A percentile compares a stretch with the other conserved stretches of the same genome.
Evolutionary conservation across 92 coral and sea anemone species (phyloP).

Genomic region (Ricordea florida): DNA sequence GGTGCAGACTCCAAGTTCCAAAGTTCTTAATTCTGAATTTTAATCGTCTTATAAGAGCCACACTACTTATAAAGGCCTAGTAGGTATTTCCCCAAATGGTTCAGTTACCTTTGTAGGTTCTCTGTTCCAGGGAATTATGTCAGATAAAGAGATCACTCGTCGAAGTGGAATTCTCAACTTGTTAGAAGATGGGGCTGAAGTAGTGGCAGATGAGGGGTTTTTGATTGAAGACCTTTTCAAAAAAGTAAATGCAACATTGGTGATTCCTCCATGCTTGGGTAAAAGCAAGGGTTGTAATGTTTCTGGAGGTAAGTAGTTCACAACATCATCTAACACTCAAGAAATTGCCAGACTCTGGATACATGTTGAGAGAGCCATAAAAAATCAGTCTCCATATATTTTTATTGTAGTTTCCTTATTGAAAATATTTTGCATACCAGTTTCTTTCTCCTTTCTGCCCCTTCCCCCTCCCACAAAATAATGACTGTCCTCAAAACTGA

Average conservation of each 20-base stretch:
- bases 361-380: conserved; percentile 9
- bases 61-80: too few species aligned
- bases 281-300: neutral
- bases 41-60: neutral
- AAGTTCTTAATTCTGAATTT: neutral
- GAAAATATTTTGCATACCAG: too few species aligned
- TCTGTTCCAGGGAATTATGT: conserved; percentile 7
- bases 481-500: conserved; percentile 14
- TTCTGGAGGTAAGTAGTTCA: neutral
- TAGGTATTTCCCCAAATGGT: too few species aligned
- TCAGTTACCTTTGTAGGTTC: conserved; percentile 15
- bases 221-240: conserved; percentile 12
- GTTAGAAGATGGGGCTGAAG: conserved; percentile 8
- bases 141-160: conserved; percentile 11
- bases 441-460: neutral
- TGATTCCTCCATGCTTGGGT: neutral
- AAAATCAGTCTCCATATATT: too few species aligned
- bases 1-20: neutral
- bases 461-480: conserved; percentile 9
- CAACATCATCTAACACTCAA: conserved; percentile 15
- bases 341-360: conserved; percentile 14
- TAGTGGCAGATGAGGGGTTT: conserved; percentile 13
- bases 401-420: too few species aligned
- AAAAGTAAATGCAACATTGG: neutral
- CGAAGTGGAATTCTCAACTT: conserved; percentile 1